Conservation (phyloP, 2,797 vertebrate species). For the Coreius guichenoti region DNA sequence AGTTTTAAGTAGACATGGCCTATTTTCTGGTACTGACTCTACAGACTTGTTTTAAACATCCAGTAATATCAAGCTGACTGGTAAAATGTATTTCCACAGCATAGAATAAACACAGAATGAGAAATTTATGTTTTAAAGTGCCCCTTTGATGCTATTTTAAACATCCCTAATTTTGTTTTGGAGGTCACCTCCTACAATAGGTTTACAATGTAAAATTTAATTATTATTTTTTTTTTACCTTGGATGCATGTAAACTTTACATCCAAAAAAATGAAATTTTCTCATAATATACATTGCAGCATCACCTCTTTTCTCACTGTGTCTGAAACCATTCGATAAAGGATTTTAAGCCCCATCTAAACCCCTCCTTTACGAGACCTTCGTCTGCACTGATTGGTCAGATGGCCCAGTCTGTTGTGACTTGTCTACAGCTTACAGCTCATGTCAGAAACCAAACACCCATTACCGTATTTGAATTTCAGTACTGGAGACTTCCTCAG, state of each 20-base stretch:
- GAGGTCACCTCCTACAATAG: neutral
- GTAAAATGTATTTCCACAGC: neutral
- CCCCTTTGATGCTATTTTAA: neutral
- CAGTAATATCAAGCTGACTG: neutral
- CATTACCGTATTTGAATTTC: neutral
- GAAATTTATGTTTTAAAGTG: slow-evolving; percentile 8
- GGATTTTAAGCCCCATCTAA: neutral
- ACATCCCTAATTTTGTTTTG: neutral
- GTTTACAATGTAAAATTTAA: neutral
- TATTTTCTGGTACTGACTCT: neutral
- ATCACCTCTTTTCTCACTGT: neutral
- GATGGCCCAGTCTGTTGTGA: neutral
- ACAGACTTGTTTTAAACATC: neutral
- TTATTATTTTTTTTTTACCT: too few species aligned
- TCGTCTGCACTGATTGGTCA: neutral
- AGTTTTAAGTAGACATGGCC: neutral
- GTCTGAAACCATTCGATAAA: neutral
- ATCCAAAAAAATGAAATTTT: too few species aligned
- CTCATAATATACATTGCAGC: neutral
- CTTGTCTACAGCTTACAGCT: neutral
- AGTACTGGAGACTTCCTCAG: neutral
- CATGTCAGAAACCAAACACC: neutral
- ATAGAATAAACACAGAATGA: slow-evolving; percentile 1
- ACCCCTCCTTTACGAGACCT: neutral
- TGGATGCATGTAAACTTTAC: too few species aligned